These are phyloP conservation scores for Heliconius congener DNA, from an alignment of 1,140 invertebrate species.

Conservation along the genomic window DNA sequence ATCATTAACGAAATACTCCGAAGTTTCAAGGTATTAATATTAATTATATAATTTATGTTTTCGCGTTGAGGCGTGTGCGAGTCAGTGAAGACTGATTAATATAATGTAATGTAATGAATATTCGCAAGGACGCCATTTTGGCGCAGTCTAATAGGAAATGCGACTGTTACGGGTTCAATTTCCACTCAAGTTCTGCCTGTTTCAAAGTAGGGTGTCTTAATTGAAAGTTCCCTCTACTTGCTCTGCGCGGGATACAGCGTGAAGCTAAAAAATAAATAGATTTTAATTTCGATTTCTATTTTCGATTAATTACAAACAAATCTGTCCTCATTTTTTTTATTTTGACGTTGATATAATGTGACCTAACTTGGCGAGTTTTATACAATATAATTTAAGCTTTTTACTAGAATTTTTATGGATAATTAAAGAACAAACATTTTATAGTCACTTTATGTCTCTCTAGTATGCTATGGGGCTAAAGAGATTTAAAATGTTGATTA, in stretches of 20 bases:
- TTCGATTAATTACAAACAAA: no score
- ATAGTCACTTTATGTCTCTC: not conserved
- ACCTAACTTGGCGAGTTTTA: not conserved
- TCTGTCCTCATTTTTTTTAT: no score
- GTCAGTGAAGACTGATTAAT: conserved; percentile 6
- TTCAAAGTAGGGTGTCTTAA: no score
- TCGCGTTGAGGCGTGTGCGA: not conserved
- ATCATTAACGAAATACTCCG: not conserved
- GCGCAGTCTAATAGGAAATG: not conserved
- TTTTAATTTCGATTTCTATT: no score
- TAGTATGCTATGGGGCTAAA: not conserved
- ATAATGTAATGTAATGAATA: conserved; percentile 8
- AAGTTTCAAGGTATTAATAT: not conserved
- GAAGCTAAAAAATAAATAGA: no score
- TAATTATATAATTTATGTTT: conserved; percentile 1
- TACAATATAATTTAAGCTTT: not conserved
- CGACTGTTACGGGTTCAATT: no score
- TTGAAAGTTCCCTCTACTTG: no score
- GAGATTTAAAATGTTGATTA: no score
- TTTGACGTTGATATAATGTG: not conserved
- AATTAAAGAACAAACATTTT: not conserved
- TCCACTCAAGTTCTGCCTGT: no score
- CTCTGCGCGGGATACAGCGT: no score
- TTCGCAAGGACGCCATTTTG: not conserved
- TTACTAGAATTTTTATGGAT: not conserved